phyloP scores from a whole-genome alignment of 2,888 invertebrate species.

The Philhelius pedissequus region DNA sequence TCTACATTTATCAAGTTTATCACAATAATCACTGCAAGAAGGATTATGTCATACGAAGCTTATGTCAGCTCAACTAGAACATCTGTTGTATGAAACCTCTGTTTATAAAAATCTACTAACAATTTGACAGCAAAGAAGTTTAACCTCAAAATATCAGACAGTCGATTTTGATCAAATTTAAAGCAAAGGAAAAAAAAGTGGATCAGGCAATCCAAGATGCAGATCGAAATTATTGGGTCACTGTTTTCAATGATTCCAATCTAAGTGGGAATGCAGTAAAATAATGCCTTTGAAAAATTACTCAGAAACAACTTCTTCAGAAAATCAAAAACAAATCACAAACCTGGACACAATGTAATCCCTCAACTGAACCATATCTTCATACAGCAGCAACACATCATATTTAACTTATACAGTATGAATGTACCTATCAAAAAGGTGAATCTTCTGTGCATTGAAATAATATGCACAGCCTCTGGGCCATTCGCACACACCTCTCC shows the following conservation, averaged over 20 bases:
- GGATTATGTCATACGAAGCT: too few relatives aligned
- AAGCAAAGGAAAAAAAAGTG: too few relatives aligned
- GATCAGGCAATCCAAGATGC: too few relatives aligned
- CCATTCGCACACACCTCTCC: conserved; percentile 50
- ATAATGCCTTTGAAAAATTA: neutral
- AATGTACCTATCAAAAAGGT: neutral
- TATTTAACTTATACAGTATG: conserved; percentile 7
- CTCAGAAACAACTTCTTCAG: neutral
- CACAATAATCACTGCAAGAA: too few relatives aligned
- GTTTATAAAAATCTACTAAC: too few relatives aligned
- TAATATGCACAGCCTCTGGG: conserved; percentile 33
- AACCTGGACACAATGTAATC: neutral
- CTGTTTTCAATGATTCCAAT: neutral
- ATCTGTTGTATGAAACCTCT: too few relatives aligned
- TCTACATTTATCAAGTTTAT: too few relatives aligned
- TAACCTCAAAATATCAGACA: too few relatives aligned
- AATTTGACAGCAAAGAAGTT: too few relatives aligned
- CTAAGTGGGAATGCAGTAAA: neutral
- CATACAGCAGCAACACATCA: neutral
- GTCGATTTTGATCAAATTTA: too few relatives aligned
- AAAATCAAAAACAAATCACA: conserved; percentile 33
- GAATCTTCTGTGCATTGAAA: conserved; percentile 1
- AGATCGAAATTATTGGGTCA: neutral
- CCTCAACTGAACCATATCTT: neutral
- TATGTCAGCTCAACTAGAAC: too few relatives aligned